phyloP scores from a whole-genome alignment of 2,888 invertebrate genomes.

The Hartigia nigra region DNA sequence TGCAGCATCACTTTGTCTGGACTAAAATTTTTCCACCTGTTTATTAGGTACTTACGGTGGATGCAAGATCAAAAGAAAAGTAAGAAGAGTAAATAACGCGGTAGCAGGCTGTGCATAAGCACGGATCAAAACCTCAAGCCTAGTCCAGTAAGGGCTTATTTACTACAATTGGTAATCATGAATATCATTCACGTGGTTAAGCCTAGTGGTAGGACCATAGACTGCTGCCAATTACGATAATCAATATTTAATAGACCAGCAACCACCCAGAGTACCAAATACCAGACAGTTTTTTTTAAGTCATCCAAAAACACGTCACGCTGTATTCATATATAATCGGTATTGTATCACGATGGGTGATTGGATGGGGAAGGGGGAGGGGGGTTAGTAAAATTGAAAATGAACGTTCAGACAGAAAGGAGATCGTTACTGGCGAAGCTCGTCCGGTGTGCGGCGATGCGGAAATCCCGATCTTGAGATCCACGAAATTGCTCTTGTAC shows the following conservation, averaged over 20 bases:
- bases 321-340: background rate
- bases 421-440: constrained; percentile 11
- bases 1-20: background rate
- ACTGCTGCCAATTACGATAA: constrained; percentile 51
- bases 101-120: background rate
- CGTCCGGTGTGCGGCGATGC: constrained; percentile 38
- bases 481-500: background rate
- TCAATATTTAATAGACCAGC: constrained; percentile 45
- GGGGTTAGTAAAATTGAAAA: background rate
- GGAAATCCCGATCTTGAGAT: background rate
- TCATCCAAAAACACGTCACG: background rate
- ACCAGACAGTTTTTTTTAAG: background rate
- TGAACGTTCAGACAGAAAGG: background rate
- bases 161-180: constrained; percentile 45
- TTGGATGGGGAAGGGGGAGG: background rate
- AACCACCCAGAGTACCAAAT: background rate
- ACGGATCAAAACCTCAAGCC: background rate
- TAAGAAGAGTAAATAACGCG: background rate
- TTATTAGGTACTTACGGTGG: background rate
- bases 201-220: constrained; percentile 20
- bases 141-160: constrained; percentile 44
- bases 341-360: background rate
- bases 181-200: constrained; percentile 33
- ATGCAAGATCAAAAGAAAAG: background rate
- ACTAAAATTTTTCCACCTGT: background rate